Evolutionary conservation across 2,888 invertebrate genomes (phyloP), one percentile per base, ranked within the genome.

Genomic region (Piscicola geometra): DNA sequence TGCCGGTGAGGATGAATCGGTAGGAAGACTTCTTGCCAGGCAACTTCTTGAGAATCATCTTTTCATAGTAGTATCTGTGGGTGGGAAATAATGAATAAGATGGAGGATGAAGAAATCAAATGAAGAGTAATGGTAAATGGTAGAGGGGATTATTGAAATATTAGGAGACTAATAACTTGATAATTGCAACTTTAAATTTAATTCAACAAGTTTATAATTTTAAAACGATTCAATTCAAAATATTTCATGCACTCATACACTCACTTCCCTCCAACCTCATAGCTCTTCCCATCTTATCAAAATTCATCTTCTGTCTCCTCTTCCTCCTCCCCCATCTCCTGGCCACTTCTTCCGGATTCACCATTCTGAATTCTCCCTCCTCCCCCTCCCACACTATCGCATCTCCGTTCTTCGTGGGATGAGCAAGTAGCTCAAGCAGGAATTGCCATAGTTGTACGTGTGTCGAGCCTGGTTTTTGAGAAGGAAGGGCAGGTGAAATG

Each of bases 401-500:
- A 83, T 92, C 92, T 1, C 94, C 90, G 85, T 96, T 94, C 35
- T 81, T 76, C 83, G 92, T 91, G 88, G 94, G 93, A 32, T 71
- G 28, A 80, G 92, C 91, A 85, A 98, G 90, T 84, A 96, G 91
- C 87, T 98, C 97, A 84, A 98, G 89, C 81, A 98, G 89, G 88
- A 98, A 97, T 89, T 97, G 97, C 97, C 97, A 97, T 86, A 98
- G 89, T 89, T 98, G 97, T 87, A 97, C 96, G 89, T 98, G 98
- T 15, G 79, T 78, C 1, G 78, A 76, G 35, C 79, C 80, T 79
- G 76, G 30, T 77, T 9, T 60, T n/a, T n/a, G n/a, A 52, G 52
- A 28, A 66, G 15, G 12, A 66, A 66, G 18, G 67, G 67, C 25
- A 15, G 12, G 25, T 66, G 67, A 18, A 15, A 12, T 36, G 36